A percentile compares a stretch with the other conserved stretches of the same genome.
phyloP scores from a whole-genome alignment of 2,888 invertebrate species.

The Nasonia oneida region DNA sequence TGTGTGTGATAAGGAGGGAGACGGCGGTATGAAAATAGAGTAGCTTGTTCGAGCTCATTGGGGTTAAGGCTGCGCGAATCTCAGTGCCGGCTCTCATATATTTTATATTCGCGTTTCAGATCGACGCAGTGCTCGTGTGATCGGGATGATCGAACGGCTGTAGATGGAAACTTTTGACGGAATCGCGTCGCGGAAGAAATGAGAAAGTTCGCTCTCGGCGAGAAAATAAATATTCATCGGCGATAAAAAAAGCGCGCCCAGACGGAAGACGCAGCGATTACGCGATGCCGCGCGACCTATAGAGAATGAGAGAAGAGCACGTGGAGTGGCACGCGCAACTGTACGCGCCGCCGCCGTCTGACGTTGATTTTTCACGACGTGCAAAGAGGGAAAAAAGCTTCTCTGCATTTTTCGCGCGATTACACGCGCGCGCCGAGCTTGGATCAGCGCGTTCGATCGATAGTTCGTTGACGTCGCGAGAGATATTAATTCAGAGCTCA shows the following conservation, averaged over 20 bases:
- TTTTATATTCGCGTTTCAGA: constrained; percentile 41
- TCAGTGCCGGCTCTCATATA: neutral
- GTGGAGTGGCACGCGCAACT: constrained; percentile 54
- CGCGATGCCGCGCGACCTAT: neutral
- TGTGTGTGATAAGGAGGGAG: constrained; percentile 5
- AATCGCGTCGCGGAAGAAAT: neutral
- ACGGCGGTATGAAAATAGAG: constrained; percentile 66
- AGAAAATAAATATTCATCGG: neutral
- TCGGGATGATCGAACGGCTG: neutral
- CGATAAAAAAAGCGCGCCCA: neutral
- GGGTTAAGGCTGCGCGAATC: constrained; percentile 47
- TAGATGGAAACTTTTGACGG: too few species aligned
- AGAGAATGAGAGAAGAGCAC: constrained; percentile 30
- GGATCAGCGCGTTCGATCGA: neutral
- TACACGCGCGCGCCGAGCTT: neutral
- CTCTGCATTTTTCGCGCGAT: neutral
- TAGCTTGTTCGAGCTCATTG: constrained; percentile 34
- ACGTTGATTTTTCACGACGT: constrained; percentile 56
- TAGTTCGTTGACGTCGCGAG: neutral
- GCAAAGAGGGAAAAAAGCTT: neutral
- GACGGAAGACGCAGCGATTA: neutral
- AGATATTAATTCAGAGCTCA: neutral
- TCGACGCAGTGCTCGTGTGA: neutral
- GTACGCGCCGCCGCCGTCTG: neutral
- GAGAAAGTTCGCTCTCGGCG: neutral